phyloP scores from a whole-genome alignment of 2,888 invertebrate genomes.

The Lepas anatifera region DNA sequence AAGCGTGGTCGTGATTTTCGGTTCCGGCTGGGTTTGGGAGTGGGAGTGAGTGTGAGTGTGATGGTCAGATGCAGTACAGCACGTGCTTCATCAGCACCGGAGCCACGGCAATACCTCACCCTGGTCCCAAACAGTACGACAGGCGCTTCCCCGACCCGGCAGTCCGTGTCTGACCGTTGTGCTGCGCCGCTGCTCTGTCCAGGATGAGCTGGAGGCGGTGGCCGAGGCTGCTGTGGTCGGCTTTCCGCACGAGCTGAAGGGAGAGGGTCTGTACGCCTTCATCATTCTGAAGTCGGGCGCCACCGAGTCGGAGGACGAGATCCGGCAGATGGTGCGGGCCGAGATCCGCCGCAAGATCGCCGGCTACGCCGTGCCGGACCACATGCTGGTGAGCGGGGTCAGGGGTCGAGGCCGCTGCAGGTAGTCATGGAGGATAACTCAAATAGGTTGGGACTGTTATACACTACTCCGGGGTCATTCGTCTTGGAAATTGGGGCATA shows the following conservation, averaged over 20 bases:
- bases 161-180: neutral
- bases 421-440: no score
- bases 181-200: neutral
- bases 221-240: conserved; percentile 42
- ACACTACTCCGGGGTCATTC: no score
- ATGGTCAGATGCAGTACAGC: no score
- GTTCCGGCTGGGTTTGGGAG: no score
- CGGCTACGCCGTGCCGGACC: conserved; percentile 39
- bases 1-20: no score
- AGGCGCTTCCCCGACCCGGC: neutral
- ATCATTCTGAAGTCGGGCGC: conserved; percentile 16
- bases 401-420: neutral
- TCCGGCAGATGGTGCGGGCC: conserved; percentile 30
- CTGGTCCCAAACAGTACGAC: no score
- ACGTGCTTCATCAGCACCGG: no score
- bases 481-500: no score
- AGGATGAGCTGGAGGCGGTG: conserved; percentile 33
- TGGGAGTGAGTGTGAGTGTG: no score
- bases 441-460: no score
- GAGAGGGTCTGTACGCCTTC: conserved; percentile 40
- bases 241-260: conserved; percentile 40
- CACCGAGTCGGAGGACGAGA: conserved; percentile 26
- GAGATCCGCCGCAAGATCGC: conserved; percentile 35
- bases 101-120: no score
- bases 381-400: conserved; percentile 33